These are phyloP conservation scores for Muscicapa striata DNA, from an alignment of 2,797 vertebrate genomes.

Conservation along the genomic window DNA sequence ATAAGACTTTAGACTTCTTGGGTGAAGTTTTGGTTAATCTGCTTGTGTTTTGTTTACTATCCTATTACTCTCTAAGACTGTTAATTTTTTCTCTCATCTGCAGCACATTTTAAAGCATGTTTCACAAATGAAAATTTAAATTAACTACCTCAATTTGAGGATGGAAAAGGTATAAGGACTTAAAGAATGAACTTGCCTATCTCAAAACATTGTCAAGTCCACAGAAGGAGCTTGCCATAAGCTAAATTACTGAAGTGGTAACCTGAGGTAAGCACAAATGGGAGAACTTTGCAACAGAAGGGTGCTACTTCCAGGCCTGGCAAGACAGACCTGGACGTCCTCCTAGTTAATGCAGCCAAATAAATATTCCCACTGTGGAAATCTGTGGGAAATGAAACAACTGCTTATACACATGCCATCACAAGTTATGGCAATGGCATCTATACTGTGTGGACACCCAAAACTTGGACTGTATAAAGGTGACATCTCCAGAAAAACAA, in stretches of 20 bases:
- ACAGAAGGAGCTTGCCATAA: rapidly evolving
- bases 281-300: neutral
- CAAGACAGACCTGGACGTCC: rapidly evolving
- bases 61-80: neutral
- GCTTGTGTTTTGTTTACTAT: neutral
- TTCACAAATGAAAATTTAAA: neutral
- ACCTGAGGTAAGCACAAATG: neutral
- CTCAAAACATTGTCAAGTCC: neutral
- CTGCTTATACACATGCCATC: neutral
- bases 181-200: neutral
- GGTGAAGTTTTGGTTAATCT: neutral
- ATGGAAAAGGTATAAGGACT: neutral
- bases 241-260: neutral
- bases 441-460: neutral
- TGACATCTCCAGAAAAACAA: rapidly evolving
- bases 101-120: neutral
- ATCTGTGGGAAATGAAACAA: neutral
- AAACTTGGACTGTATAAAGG: neutral
- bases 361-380: neutral
- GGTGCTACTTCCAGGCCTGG: neutral
- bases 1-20: neutral
- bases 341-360: neutral
- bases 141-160: neutral
- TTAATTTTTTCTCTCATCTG: neutral
- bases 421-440: neutral